A percentile compares a stretch with the other conserved stretches of the same genome.
phyloP scores from a whole-genome alignment of 2,888 invertebrate genomes.

The Morpho deidamia region DNA sequence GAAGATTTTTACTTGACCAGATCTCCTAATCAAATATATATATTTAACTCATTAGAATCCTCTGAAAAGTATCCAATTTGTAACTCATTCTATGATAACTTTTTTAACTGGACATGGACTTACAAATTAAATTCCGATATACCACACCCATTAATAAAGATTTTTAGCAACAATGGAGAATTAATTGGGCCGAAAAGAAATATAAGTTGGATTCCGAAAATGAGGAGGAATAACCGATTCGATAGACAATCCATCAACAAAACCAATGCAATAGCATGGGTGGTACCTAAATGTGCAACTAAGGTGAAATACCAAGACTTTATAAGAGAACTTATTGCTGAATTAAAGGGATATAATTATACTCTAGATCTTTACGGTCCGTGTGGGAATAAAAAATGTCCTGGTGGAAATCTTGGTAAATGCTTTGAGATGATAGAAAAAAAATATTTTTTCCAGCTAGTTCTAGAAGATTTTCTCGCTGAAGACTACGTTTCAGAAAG shows the following conservation, averaged over 20 bases:
- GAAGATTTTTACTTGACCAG: conserved; percentile 37
- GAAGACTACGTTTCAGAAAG: conserved; percentile 54
- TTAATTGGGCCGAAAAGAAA: conserved; percentile 45
- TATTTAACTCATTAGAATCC: conserved; percentile 55
- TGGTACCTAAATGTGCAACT: conserved; percentile 46
- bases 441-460: conserved; percentile 54
- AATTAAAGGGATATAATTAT: conserved; percentile 48
- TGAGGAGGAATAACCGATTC: conserved; percentile 35
- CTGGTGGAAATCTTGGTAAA: conserved; percentile 33
- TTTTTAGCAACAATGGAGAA: conserved; percentile 36
- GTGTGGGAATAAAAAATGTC: conserved; percentile 49
- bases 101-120: conserved; percentile 70
- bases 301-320: conserved; percentile 45
- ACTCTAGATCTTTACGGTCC: conserved; percentile 50
- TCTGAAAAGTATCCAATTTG: conserved; percentile 50
- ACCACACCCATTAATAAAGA: conserved; percentile 50
- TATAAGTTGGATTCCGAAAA: conserved; percentile 42
- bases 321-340: conserved; percentile 41
- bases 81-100: conserved; percentile 45
- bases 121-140: conserved; percentile 60
- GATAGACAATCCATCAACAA: conserved; percentile 36
- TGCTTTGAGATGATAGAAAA: conserved; percentile 52
- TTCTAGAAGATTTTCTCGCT: conserved; percentile 49
- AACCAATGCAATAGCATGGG: conserved; percentile 53
- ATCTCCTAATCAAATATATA: conserved; percentile 47